Base-by-base conservation (phyloP, 2,888 invertebrate genomes). In the Caenorhabditis plicata region DNA sequence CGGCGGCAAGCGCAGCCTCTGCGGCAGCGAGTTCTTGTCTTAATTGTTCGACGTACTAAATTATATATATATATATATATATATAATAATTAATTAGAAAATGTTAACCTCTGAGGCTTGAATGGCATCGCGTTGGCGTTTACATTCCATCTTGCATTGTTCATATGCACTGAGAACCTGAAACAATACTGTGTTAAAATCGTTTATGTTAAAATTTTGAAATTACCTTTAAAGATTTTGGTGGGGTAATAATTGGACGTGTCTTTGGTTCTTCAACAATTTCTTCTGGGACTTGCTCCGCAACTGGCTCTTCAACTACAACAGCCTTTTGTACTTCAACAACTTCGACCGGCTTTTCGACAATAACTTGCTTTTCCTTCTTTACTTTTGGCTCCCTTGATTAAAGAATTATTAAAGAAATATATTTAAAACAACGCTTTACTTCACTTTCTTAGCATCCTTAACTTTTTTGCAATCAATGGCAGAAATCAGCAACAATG, bases 121-220 rank as follows among this genome's bases (percentile, higher is more conserved):
- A 26, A 71, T 63, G 19, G 68, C 61, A 47, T 77, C 77, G 44
- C 77, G 65, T 51, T 74, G 63, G 48, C 61, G 56, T 52, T 69
- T 71, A 58, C 77, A 77, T 46, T 76, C 73, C 25, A 68, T 45
- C 44, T 77, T 77, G 67, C 77, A 77, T 15, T 69, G 61, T 19
- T 75, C 75, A 54, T 73, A 77, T 27, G 72, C 74, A 22, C 70
- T 62, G 19, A 71, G 44, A n/a, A 68, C 65, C 47, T 57, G 25
- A 39, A 53, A 26, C 11, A 17, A 9, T 8, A 1, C n/a, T n/a
- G n/a, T n/a, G 17, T 25, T 35, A 25, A 7, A 4, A 15, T 33
- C 17, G 33, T 8, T 33, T 33, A 4, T 25, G 2, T 41, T 11
- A 4, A 41, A 41, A 25, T 26, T 5, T 22, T 19, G 7, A n/a